A percentile compares a stretch with the other conserved stretches of the same genome.
These are phyloP conservation scores for Ceuthmochares aereus DNA, from an alignment of 2,113 vertebrate genomes.

Conservation along the genomic window DNA sequence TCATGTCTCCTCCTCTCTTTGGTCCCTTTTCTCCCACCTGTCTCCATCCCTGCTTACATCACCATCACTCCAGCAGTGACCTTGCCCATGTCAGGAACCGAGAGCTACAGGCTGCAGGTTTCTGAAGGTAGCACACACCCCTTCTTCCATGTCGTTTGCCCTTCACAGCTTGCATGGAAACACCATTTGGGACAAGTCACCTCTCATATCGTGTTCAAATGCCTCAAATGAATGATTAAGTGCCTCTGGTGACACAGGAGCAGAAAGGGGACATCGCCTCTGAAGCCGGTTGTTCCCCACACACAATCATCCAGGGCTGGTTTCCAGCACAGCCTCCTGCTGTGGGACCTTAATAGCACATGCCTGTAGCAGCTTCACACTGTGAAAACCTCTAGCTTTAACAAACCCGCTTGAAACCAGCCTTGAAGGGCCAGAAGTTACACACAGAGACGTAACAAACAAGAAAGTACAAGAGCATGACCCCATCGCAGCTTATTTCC, in stretches of 20 bases:
- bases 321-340: background rate
- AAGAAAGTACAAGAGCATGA: background rate
- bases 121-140: background rate
- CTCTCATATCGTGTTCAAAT: fast-evolving
- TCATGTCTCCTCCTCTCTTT: background rate
- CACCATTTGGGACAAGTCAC: background rate
- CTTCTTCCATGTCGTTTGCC: background rate
- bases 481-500: background rate
- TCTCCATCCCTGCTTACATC: background rate
- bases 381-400: background rate
- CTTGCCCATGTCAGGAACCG: fast-evolving
- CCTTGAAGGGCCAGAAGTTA: background rate
- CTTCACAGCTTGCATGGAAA: background rate
- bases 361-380: background rate
- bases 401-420: background rate
- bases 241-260: background rate
- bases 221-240: background rate
- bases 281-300: background rate
- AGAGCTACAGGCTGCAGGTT: background rate
- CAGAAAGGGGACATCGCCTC: background rate
- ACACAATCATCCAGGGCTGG: background rate
- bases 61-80: background rate
- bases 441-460: background rate
- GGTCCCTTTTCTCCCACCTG: background rate
- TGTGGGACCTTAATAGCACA: background rate